Evolutionary conservation across 2,888 invertebrate genomes (phyloP), one percentile per base, ranked within the genome.

Genomic region (Drosophila lutescens): DNA sequence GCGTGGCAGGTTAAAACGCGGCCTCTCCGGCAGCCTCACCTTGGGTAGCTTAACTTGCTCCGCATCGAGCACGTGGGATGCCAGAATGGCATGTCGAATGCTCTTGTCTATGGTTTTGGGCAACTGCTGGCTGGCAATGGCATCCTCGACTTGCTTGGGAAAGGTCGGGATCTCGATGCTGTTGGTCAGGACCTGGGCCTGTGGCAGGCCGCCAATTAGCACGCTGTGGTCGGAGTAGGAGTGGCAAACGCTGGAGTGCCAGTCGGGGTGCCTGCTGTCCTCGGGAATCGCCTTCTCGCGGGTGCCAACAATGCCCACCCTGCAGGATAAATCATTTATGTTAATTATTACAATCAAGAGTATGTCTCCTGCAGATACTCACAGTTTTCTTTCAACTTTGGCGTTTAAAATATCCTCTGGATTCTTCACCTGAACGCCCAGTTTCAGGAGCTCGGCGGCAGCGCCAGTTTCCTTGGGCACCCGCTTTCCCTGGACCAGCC

Each of bases 131-230:
- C 94, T 86, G 40, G 91, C 89, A 12, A 93, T 92, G 5, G 93
- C 86, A 60, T 94, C 93, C 86, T 94, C 93, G 59, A 95, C 92
- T 74, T 92, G 93, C 9, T 93, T 92, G 0, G 96, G 96, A 55
- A 96, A 92, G 65, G 92, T 93, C 44, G 94, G 92, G 75, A 94
- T 92, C 66, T 94, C 93, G 5, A 97, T 92, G 1, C 96, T 94
- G 89, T 98, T 98, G 4, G 96, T 96, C 7, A 98, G 92, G n/a
- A 95, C 92, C 92, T 96, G 95, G 0, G 97, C 97, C 93, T 98
- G 98, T 2, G 93, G 91, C 56, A 96, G 86, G 12, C 97, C 98
- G 92, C 95, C 94, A 26, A 96, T 86, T 4, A 96, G 92, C 9
- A 96, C 94, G 91, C 94, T 95, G 38, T 93, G 91, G 78, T 95